Conservation (phyloP, 2,797 vertebrate species). For the Triplophysa yarkandensis region DNA sequence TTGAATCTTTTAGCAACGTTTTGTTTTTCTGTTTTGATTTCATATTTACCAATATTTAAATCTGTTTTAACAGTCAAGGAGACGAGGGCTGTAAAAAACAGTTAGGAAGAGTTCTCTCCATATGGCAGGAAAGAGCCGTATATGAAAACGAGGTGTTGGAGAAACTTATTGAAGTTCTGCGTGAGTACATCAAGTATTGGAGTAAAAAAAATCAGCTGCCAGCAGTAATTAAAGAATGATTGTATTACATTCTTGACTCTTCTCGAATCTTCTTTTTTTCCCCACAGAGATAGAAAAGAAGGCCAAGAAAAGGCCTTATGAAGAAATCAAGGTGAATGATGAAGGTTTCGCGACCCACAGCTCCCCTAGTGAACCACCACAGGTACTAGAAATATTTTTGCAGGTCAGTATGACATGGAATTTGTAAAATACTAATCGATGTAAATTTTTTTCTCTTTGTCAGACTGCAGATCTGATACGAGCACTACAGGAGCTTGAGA, state of each 20-base stretch:
- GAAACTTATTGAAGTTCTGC: slow-evolving; percentile 89
- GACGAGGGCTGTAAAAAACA: slow-evolving; percentile 97
- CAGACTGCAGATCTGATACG: slow-evolving; percentile 95
- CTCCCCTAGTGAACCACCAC: slow-evolving; percentile 89
- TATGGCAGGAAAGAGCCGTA: slow-evolving; percentile 97
- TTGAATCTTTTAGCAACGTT: neutral
- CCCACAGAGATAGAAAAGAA: slow-evolving; percentile 88
- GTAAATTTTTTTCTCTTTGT: neutral
- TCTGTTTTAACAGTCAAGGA: slow-evolving; percentile 79
- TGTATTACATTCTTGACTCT: neutral
- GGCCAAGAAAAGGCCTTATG: slow-evolving; percentile 89
- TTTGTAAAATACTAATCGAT: too few relatives aligned
- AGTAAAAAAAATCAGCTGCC: too few relatives aligned
- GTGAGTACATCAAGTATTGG: slow-evolving; percentile 75
- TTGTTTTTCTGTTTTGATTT: neutral
- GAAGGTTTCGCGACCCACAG: slow-evolving; percentile 87
- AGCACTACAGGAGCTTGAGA: slow-evolving; percentile 97
- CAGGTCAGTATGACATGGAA: neutral
- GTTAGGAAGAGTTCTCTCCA: slow-evolving; percentile 91
- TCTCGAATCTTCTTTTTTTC: slow-evolving; percentile 29
- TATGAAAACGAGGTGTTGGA: slow-evolving; percentile 93
- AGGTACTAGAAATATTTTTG: slow-evolving; percentile 73
- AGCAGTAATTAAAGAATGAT: too few relatives aligned
- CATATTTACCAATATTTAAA: neutral
- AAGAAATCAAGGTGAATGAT: slow-evolving; percentile 88